Percentiles rank a stretch among this genome's conserved stretches.
These are phyloP conservation scores for Gadus macrocephalus DNA, from an alignment of 2,113 vertebrate genomes.

Conservation along the genomic window DNA sequence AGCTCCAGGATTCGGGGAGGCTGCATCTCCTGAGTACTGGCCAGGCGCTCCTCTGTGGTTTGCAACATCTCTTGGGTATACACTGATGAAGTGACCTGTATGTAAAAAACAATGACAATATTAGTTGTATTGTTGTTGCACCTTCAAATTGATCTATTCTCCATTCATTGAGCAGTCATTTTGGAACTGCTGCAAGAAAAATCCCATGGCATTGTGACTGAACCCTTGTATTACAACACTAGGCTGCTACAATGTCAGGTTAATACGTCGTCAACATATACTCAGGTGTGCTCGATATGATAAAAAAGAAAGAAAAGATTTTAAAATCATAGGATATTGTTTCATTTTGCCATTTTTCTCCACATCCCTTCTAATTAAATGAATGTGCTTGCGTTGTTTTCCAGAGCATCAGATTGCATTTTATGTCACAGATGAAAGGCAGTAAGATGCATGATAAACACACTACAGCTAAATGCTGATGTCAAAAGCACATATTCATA, in stretches of 20 bases:
- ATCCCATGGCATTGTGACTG: too few relatives aligned
- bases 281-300: too few relatives aligned
- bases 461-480: background rate
- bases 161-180: slow-evolving; percentile 6
- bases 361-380: background rate
- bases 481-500: background rate
- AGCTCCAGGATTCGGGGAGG: slow-evolving; percentile 73
- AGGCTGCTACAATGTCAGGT: too few relatives aligned
- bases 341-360: background rate
- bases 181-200: too few relatives aligned
- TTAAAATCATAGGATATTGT: too few relatives aligned
- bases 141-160: background rate
- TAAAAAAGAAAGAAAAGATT: too few relatives aligned
- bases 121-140: background rate
- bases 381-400: background rate
- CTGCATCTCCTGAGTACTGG: slow-evolving; percentile 58
- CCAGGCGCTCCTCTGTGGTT: slow-evolving; percentile 74
- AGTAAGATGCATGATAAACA: background rate
- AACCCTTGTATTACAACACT: too few relatives aligned
- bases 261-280: too few relatives aligned
- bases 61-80: slow-evolving; percentile 81
- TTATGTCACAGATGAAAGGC: background rate
- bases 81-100: slow-evolving; percentile 82
- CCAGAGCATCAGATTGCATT: too few relatives aligned
- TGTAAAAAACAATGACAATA: slow-evolving; percentile 32